Evolutionary conservation across 53 echinoderm and acorn worm species (phyloP).

Genomic region (Antedon mediterranea): DNA sequence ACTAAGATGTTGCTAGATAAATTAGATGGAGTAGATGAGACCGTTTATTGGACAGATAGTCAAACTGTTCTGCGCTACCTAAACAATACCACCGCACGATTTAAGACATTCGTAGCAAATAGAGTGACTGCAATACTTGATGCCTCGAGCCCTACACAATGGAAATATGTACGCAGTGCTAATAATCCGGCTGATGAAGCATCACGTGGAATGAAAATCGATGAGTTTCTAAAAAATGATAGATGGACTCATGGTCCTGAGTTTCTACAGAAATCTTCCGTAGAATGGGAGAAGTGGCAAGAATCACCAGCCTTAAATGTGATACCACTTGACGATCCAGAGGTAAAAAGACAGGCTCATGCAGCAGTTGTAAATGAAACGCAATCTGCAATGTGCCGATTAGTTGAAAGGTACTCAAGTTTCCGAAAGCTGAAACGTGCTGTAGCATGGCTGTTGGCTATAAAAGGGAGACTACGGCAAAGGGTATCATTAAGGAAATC

Average conservation of each 20-base stretch:
- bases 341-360: conserved; percentile 3
- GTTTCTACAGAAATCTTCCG: conserved; percentile 20
- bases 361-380: not conserved
- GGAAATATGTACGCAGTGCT: conserved; percentile 25
- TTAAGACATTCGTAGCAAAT: conserved; percentile 47
- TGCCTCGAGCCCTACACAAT: no score
- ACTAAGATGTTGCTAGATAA: not conserved
- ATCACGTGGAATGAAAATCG: conserved; percentile 35
- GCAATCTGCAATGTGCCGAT: not conserved
- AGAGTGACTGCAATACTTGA: conserved; percentile 26
- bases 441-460: conserved; percentile 9
- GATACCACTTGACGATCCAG: conserved; percentile 11
- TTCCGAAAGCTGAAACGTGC: conserved; percentile 11
- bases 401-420: conserved; percentile 8
- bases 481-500: not conserved
- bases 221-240: conserved; percentile 22
- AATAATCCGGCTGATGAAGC: conserved; percentile 60
- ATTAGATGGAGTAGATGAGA: not conserved
- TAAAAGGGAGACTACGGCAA: not conserved
- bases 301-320: no score
- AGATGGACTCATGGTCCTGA: conserved; percentile 36
- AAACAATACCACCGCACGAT: conserved; percentile 15
- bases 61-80: conserved; percentile 29
- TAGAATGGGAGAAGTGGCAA: conserved; percentile 2
- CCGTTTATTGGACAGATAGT: conserved; percentile 3